A percentile compares a stretch with the other conserved stretches of the same genome.
Evolutionary conservation across 2,888 invertebrate genomes (phyloP).

Genomic region (Phengaris alcon): DNA sequence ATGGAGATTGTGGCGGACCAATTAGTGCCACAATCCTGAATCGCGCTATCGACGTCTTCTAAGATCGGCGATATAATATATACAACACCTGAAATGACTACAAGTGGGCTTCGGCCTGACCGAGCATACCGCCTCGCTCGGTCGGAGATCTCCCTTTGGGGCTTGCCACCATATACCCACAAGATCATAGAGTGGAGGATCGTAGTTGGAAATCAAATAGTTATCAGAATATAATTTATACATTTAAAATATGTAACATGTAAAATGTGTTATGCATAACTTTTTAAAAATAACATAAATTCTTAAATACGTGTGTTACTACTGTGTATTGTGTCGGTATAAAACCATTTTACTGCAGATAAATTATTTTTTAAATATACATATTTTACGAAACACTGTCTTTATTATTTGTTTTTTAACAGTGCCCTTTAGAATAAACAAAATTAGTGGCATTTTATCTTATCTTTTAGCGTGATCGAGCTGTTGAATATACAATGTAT

Average conservation of each 20-base stretch:
- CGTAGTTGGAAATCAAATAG: neutral
- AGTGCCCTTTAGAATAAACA: neutral
- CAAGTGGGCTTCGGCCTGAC: no score
- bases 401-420: slow-evolving; percentile 27
- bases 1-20: neutral
- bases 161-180: no score
- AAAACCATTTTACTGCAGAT: slow-evolving; percentile 4
- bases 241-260: neutral
- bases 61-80: no score
- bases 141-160: no score
- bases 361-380: slow-evolving; percentile 10
- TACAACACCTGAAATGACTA: no score
- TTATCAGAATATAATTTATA: neutral
- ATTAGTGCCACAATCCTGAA: no score
- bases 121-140: no score
- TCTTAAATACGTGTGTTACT: neutral
- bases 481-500: slow-evolving; percentile 14
- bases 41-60: no score
- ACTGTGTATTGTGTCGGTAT: neutral
- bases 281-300: slow-evolving; percentile 8
- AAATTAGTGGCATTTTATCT: slow-evolving; percentile 8
- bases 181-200: no score
- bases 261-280: neutral
- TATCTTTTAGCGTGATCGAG: slow-evolving; percentile 9
- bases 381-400: slow-evolving; percentile 25